Base-by-base conservation (phyloP, 1,140 invertebrate species). In the Yoshiicerus persimilis region DNA sequence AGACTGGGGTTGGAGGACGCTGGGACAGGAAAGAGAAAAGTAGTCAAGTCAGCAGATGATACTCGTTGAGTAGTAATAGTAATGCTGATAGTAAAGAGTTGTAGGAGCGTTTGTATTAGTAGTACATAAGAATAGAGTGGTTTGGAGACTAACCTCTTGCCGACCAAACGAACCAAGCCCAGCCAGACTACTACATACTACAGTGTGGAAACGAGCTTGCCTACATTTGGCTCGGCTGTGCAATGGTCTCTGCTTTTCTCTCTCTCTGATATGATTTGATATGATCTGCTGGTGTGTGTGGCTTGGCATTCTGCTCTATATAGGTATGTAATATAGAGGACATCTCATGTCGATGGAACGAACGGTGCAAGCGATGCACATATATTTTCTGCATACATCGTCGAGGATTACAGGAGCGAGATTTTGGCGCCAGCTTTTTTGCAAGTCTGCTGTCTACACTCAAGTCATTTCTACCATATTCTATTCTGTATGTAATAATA, bases 361-460 rank as follows among this genome's bases (percentile, higher is more conserved):
- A 83, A 56, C 83, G 83, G 83, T 80, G 75, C 32, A 36, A 47
- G 83, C 23, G 83, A 47, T 84, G 83, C 38, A 84, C 83, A 84
- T 47, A 84, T 84, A 84, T 84, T 84, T 84, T 84, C 38, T 84
- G 83, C 83, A 84, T 80, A 80, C 39, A 84, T 84, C 83, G 23
- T 84, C 38, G 83, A 84, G 83, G 83, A 84, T 84, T 84, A 84
- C 38, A 84, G 83, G 83, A 83, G 77, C 36, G 32, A 83, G 77
- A 41, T 84, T 84, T 47, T 47, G 83, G 83, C 83, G 83, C 83
- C 83, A 84, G 83, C 27, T 84, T 84, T 84, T 84, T 84, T 84
- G 83, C 83, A 84, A 84, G 83, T 84, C 83, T 84, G 83, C 83
- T 80, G 75, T 80, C 75, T 80, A 30, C 75, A 80, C 75, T 80